These are phyloP conservation scores for Ferdinandea cuprea DNA, from an alignment of 2,888 invertebrate species.

Conservation along the genomic window DNA sequence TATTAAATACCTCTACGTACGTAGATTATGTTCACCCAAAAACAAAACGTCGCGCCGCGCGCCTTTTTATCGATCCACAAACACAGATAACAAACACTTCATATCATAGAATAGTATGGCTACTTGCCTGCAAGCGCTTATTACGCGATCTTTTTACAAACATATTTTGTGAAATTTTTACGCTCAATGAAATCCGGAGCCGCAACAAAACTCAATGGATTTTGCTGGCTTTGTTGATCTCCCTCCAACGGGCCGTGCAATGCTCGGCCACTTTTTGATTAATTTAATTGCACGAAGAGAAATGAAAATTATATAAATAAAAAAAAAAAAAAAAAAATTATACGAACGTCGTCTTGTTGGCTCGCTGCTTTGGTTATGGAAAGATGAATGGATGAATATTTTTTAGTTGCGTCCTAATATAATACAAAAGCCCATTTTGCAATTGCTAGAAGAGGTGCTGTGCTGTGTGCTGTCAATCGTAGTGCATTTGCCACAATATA, in stretches of 20 bases:
- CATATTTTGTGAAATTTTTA: conserved; percentile 61
- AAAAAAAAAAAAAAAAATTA: no score
- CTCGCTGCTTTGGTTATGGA: conserved; percentile 49
- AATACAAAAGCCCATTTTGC: conserved; percentile 45
- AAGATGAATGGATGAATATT: conserved; percentile 63
- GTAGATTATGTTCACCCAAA: conserved; percentile 21
- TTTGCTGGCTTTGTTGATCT: conserved; percentile 38
- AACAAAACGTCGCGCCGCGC: conserved; percentile 26
- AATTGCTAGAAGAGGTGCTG: conserved; percentile 39
- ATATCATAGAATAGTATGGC: conserved; percentile 5
- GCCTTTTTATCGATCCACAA: conserved; percentile 56
- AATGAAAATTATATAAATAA: conserved; percentile 64
- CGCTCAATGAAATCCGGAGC: conserved; percentile 59
- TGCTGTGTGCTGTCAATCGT: conserved; percentile 9
- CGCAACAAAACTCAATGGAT: conserved; percentile 28
- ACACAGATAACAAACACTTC: conserved; percentile 51
- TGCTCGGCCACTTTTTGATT: conserved; percentile 61
- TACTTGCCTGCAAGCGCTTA: conserved; percentile 24
- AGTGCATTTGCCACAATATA: conserved; percentile 29
- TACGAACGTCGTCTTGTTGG: no score
- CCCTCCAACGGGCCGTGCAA: conserved; percentile 54
- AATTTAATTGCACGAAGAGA: conserved; percentile 67
- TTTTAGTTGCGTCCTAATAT: conserved; percentile 54
- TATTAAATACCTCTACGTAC: background rate
- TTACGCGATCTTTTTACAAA: conserved; percentile 56